Conservation (phyloP, 2,797 vertebrate genomes). For the Ctenosaura bakeri region DNA sequence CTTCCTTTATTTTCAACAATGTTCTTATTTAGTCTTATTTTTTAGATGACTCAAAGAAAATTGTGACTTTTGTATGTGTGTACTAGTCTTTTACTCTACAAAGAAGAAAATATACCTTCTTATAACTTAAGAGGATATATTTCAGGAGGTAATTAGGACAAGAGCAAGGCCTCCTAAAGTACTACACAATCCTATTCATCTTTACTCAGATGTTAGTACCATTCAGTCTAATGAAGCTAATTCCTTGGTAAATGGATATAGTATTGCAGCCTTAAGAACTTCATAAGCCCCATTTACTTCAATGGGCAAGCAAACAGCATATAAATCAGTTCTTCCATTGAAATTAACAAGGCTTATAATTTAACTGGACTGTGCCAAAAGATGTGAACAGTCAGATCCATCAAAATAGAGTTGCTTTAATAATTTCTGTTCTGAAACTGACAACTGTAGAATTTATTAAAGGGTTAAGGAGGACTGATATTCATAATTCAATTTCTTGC, state of each 20-base stretch:
- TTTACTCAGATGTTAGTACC: neutral
- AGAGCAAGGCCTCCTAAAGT: neutral
- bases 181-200: neutral
- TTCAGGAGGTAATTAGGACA: constrained; percentile 42
- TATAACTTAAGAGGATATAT: constrained; percentile 30
- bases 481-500: constrained; percentile 56
- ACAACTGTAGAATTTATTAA: constrained; percentile 55
- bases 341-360: neutral
- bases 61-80: neutral
- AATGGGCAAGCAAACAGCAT: neutral
- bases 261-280: neutral
- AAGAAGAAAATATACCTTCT: constrained; percentile 23
- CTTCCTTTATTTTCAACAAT: neutral
- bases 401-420: constrained; percentile 53
- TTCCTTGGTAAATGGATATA: neutral
- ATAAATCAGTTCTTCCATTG: neutral
- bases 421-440: constrained; percentile 65
- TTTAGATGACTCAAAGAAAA: neutral
- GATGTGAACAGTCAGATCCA: constrained; percentile 27
- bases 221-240: neutral
- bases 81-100: neutral
- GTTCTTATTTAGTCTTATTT: neutral
- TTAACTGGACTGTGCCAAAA: neutral
- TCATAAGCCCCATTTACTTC: neutral
- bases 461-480: constrained; percentile 21